A percentile compares a stretch with the other conserved stretches of the same genome.
phyloP scores from a whole-genome alignment of 2,797 vertebrate genomes.

The Echiichthys vipera region DNA sequence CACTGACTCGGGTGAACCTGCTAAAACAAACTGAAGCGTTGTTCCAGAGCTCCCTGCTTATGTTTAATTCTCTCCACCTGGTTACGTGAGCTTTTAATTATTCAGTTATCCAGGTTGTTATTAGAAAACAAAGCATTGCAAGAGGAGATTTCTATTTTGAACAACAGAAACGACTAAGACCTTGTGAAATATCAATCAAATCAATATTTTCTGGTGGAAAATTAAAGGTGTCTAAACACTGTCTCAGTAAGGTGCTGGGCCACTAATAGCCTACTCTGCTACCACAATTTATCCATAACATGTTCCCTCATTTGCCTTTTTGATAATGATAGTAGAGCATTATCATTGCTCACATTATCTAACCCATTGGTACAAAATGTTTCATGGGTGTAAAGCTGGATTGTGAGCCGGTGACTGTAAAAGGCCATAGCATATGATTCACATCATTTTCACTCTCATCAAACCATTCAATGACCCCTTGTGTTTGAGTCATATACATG shows the following conservation, averaged over 20 bases:
- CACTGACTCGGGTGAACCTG: constrained; percentile 29
- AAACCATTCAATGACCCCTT: not conserved
- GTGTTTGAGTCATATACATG: not conserved
- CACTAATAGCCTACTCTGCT: too few relatives aligned
- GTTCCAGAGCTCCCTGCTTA: constrained; percentile 32
- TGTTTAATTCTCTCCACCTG: constrained; percentile 48
- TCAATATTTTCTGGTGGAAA: too few relatives aligned
- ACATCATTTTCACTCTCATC: not conserved
- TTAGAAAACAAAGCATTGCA: constrained; percentile 8
- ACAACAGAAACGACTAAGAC: not conserved
- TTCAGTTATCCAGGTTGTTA: constrained; percentile 1
- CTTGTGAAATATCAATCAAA: too few relatives aligned
- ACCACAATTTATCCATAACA: not conserved
- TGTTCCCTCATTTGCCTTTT: not conserved
- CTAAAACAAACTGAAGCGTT: constrained; percentile 35
- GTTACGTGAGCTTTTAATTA: constrained; percentile 23
- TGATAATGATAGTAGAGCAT: not conserved
- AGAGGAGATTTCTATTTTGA: not conserved
- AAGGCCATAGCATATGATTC: not conserved
- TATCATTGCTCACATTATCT: too few relatives aligned
- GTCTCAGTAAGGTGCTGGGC: too few relatives aligned
- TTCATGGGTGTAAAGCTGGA: not conserved
- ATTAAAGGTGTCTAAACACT: too few relatives aligned
- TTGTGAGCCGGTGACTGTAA: not conserved
- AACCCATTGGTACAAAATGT: not conserved